Evolutionary conservation across 2,888 invertebrate genomes (phyloP), one percentile per base, ranked within the genome.

Genomic region (Trachelus troglodyta): DNA sequence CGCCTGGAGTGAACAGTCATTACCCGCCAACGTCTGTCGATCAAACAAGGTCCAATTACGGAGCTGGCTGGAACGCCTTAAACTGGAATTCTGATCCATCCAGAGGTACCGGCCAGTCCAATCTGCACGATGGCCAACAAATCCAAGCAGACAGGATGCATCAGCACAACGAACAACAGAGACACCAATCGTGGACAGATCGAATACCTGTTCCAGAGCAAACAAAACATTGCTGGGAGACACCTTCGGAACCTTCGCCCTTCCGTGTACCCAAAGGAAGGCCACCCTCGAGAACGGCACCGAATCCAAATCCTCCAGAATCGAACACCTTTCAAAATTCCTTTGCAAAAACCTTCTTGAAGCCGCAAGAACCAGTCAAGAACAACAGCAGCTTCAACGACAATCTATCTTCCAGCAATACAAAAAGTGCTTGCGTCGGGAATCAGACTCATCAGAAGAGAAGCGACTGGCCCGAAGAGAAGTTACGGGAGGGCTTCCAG

Each of bases 241-340:
- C 85, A 6, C 81, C 87, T 4, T 80, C 83, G 33, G 94, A 94
- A 81, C 93, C 93, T 74, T 92, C 94, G 4, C 92, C 94, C 12
- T 95, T 95, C 85, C 92, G 95, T 85, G 94, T 95, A 33, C 95
- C 95, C 2, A 94, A 94, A 90, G 94, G 94, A 1, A 92, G 94
- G 83, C 94, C 94, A 40, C 95, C 94, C 40, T 95, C 94, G 6
- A 92, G 94, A 80, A 94, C 93, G 40, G 91, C 92, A 12, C 92
- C 93, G n/a, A 89, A 87, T 76, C 90, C 89, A 83, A 92, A 93
- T 34, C 90, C 91, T 0, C 93, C 93, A 75, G 89, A 92, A 23
- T 89, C 91, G 3, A 93, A 93, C 83, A 92, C 92, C 81, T 92
- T 93, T 80, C 89, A 89, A 76, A 87, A 85, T 81, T 76, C 86